Evolutionary conservation across 2,888 invertebrate species (phyloP).

Genomic region (Glaucopsyche alexis): DNA sequence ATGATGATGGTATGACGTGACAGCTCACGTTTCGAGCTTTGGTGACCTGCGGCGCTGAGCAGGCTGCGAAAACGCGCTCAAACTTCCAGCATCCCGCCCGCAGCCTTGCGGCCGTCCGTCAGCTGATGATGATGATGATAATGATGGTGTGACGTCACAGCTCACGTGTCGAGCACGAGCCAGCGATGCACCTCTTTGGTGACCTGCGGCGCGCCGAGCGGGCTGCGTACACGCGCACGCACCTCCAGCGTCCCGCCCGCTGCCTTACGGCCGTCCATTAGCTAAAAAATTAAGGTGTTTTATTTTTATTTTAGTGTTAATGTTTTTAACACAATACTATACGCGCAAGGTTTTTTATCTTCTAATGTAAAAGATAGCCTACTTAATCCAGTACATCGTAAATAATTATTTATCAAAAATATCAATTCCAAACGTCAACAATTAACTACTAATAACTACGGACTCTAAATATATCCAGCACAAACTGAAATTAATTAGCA

Average conservation of each 20-base stretch:
- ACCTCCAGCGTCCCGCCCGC: constrained; percentile 95
- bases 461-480: too few species aligned
- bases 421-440: too few species aligned
- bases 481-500: too few species aligned
- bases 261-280: constrained; percentile 93
- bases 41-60: neutral
- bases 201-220: constrained; percentile 92
- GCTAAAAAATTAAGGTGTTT: constrained; percentile 79
- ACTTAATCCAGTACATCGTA: too few species aligned
- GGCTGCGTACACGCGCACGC: constrained; percentile 91
- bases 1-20: neutral
- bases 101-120: constrained; percentile 92
- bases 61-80: neutral
- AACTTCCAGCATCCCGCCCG: constrained; percentile 85
- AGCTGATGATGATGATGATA: constrained; percentile 76
- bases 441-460: too few species aligned
- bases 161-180: constrained; percentile 86
- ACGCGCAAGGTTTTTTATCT: neutral
- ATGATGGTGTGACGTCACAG: neutral
- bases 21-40: neutral
- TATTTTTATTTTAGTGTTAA: neutral
- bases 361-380: neutral
- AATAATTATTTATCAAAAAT: too few species aligned
- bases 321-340: neutral
- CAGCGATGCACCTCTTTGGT: constrained; percentile 95